Evolutionary conservation across 2,797 vertebrate species (phyloP).

Genomic region (Myotis planiceps): DNA sequence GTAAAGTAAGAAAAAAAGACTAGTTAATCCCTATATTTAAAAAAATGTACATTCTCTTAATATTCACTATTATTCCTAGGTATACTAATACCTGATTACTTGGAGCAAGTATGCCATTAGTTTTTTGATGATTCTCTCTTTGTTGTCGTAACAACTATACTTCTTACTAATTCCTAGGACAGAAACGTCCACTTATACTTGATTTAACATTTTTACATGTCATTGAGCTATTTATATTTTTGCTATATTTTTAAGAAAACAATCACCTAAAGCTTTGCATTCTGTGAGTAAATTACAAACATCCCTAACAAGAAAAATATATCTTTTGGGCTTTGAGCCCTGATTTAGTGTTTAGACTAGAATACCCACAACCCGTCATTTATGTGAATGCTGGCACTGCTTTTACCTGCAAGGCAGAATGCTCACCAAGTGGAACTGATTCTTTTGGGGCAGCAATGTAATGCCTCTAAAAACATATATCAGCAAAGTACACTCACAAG

Average conservation of each 20-base stretch:
- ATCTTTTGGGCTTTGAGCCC: not conserved
- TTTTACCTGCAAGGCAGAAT: not conserved
- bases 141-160: not conserved
- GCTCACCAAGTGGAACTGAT: not conserved
- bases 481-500: not conserved
- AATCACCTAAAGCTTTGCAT: not conserved
- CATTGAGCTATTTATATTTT: not conserved
- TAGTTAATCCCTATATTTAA: not conserved
- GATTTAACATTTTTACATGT: not conserved
- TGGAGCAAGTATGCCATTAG: not conserved
- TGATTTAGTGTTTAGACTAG: not conserved
- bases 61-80: not conserved
- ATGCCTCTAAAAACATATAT: not conserved
- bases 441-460: not conserved
- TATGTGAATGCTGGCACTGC: not conserved
- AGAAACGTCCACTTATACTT: not conserved
- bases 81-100: not conserved
- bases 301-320: not conserved
- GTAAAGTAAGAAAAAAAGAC: not conserved
- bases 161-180: not conserved
- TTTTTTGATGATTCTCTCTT: not conserved
- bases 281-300: not conserved
- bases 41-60: not conserved
- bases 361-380: conserved; percentile 2
- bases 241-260: conserved; percentile 9